A percentile compares a stretch with the other conserved stretches of the same genome.
These are phyloP conservation scores for Anomalospiza imberbis DNA, from an alignment of 2,797 vertebrate genomes.

Conservation along the genomic window DNA sequence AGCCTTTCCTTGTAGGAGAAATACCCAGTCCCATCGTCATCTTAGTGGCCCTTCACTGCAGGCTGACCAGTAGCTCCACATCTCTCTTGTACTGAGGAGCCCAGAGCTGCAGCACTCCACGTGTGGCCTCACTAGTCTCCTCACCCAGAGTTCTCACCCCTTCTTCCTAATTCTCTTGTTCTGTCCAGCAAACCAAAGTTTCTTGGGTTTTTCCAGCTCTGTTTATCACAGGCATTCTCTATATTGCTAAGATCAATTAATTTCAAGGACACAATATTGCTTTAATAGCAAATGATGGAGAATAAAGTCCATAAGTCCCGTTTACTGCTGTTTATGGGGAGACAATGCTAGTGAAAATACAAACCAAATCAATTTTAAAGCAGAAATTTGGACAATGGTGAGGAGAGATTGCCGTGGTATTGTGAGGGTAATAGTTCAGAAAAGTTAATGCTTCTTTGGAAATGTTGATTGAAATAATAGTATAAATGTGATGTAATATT, in stretches of 20 bases:
- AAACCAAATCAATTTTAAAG: neutral
- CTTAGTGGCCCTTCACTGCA: neutral
- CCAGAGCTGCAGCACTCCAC: neutral
- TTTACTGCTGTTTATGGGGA: neutral
- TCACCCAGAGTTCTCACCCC: neutral
- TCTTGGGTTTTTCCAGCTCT: neutral
- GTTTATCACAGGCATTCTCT: neutral
- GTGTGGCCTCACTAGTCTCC: neutral
- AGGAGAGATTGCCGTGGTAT: neutral
- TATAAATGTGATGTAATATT: neutral
- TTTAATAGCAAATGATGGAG: neutral
- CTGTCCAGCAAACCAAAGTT: neutral
- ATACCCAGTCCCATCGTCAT: neutral
- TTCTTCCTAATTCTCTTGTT: neutral
- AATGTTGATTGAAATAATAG: neutral
- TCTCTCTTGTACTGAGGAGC: neutral
- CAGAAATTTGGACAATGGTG: neutral
- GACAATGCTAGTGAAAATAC: neutral
- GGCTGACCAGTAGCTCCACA: neutral
- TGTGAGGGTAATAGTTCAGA: neutral
- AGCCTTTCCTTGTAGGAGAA: neutral
- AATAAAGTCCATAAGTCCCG: fast-evolving
- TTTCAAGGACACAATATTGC: neutral
- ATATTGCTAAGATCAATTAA: neutral
- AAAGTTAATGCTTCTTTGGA: neutral